Conservation (phyloP, 2,113 vertebrate genomes). For the Lophius piscatorius region DNA sequence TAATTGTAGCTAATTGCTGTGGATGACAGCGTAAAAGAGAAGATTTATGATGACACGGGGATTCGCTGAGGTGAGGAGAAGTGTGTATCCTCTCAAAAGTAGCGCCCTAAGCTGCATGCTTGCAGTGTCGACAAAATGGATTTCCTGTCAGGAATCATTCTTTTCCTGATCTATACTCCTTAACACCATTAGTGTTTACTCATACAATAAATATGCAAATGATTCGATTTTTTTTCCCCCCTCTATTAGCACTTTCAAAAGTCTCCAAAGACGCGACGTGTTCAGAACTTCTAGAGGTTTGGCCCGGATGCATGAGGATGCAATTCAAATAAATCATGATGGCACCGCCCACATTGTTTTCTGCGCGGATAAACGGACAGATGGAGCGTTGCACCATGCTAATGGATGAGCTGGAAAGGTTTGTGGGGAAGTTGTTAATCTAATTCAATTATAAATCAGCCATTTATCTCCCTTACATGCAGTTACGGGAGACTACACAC, state of each 20-base stretch:
- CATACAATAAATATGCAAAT: conserved; percentile 48
- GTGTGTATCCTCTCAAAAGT: conserved; percentile 60
- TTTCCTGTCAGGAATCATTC: conserved; percentile 65
- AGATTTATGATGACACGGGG: conserved; percentile 57
- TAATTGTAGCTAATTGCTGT: conserved; percentile 55
- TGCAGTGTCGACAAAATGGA: conserved; percentile 59
- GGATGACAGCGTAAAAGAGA: conserved; percentile 47
- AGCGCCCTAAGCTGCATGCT: conserved; percentile 56
- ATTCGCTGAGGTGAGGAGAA: conserved; percentile 27
- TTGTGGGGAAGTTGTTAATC: too few species aligned
- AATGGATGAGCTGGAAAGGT: too few species aligned
- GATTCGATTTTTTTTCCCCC: conserved; percentile 32
- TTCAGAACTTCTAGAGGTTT: too few species aligned
- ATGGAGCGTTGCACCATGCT: too few species aligned
- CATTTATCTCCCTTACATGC: background rate
- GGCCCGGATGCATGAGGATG: too few species aligned
- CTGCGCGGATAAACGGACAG: too few species aligned
- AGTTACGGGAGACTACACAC: background rate
- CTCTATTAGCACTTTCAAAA: conserved; percentile 32
- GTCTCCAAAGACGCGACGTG: conserved; percentile 18
- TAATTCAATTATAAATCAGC: too few species aligned
- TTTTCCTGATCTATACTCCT: conserved; percentile 52
- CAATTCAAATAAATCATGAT: too few species aligned
- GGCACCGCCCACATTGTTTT: too few species aligned
- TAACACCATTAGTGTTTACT: conserved; percentile 51